Evolutionary conservation across 2,888 invertebrate species (phyloP).

Genomic region (Antheraea assamensis): DNA sequence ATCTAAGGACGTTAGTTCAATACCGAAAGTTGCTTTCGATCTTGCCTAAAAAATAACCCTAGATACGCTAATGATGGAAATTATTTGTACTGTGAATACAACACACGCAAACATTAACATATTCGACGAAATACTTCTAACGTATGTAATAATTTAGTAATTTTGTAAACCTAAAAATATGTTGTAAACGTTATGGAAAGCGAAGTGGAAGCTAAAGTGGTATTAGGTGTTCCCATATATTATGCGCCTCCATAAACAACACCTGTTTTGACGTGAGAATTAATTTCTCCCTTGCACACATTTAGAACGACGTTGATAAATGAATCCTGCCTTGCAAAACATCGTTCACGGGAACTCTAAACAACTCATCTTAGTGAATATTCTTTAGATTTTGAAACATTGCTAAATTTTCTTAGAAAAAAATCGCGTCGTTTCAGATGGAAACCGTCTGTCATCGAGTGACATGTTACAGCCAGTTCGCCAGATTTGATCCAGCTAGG

Average conservation of each 20-base stretch:
- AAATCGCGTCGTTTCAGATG: background rate
- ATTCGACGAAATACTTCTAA: no score
- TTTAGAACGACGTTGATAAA: constrained; percentile 7
- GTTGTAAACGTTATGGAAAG: background rate
- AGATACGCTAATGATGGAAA: background rate
- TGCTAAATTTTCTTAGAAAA: background rate
- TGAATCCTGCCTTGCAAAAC: background rate
- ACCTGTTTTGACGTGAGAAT: background rate
- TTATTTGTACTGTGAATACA: background rate
- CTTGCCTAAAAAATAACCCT: background rate
- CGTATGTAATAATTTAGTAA: background rate
- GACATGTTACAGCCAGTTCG: constrained; percentile 47
- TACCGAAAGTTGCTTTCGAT: background rate
- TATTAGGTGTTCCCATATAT: background rate
- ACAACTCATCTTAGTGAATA: background rate
- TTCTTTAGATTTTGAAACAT: background rate
- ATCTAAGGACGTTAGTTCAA: background rate
- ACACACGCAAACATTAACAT: background rate
- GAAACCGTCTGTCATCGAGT: constrained; percentile 20
- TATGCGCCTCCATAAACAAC: constrained; percentile 2
- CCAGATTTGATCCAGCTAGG: constrained; percentile 37
- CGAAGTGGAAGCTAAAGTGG: background rate
- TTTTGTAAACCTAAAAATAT: background rate
- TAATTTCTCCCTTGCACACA: constrained; percentile 11
- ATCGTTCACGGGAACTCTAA: background rate